Percentiles rank a stretch among this genome's conserved stretches.
These are phyloP conservation scores for Sander lucioperca DNA, from an alignment of 2,113 vertebrate genomes.

Conservation along the genomic window DNA sequence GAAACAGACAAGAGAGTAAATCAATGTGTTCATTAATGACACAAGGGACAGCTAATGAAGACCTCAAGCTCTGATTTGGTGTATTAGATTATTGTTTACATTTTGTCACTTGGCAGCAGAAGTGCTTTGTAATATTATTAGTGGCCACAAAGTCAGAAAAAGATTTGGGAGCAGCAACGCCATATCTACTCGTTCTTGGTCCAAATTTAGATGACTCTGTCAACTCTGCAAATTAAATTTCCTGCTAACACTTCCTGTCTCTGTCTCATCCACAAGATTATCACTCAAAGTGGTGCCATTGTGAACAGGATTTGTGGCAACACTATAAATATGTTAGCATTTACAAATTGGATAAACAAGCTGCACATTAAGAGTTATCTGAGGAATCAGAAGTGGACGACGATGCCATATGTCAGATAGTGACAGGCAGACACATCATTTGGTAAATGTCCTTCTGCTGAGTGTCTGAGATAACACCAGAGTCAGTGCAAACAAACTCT, in stretches of 20 bases:
- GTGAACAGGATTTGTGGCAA: neutral
- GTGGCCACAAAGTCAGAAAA: neutral
- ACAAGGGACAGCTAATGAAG: neutral
- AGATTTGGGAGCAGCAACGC: neutral
- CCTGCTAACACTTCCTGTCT: slow-evolving; percentile 5
- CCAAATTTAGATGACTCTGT: slow-evolving; percentile 3
- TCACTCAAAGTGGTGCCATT: neutral
- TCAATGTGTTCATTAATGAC: neutral
- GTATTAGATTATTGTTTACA: neutral
- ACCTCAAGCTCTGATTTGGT: neutral
- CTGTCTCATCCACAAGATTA: neutral
- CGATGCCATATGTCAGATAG: slow-evolving; percentile 28
- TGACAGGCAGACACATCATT: slow-evolving; percentile 42
- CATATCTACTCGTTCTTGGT: neutral
- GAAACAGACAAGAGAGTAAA: neutral
- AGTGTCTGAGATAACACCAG: slow-evolving; percentile 37
- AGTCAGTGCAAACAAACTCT: slow-evolving; percentile 63
- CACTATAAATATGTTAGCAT: slow-evolving; percentile 18
- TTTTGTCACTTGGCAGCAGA: neutral
- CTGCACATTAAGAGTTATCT: neutral
- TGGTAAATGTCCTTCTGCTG: slow-evolving; percentile 19
- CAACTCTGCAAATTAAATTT: slow-evolving; percentile 7
- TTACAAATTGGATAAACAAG: slow-evolving; percentile 28
- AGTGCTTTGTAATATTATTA: neutral
- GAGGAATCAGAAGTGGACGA: neutral